Percentiles rank a stretch among this genome's conserved stretches.
These are phyloP conservation scores for Schizopygopsis malacanthus DNA, from an alignment of 2,797 vertebrate species.

Conservation along the genomic window DNA sequence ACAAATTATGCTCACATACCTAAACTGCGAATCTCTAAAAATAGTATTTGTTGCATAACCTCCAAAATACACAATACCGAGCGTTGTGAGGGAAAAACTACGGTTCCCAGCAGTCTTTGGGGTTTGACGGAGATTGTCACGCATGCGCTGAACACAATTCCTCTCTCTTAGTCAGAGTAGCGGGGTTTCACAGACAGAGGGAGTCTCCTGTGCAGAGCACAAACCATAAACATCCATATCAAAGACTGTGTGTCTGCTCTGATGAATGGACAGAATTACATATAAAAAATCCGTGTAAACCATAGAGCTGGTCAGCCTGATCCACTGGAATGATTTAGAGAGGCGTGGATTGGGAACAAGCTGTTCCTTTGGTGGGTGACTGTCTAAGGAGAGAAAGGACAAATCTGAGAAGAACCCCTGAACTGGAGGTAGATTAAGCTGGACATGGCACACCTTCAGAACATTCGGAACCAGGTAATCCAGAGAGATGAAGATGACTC, in stretches of 20 bases:
- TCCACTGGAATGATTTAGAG: constrained; percentile 39
- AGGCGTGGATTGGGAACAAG: constrained; percentile 22
- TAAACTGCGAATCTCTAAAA: background rate
- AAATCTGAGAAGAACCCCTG: constrained; percentile 9
- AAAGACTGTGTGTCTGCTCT: background rate
- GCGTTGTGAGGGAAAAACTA: constrained; percentile 36
- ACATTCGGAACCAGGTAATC: constrained; percentile 64
- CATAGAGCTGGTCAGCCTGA: background rate
- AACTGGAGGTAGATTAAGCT: constrained; percentile 47
- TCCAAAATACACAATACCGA: background rate
- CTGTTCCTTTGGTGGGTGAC: constrained; percentile 19
- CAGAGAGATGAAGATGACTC: background rate
- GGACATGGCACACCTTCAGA: constrained; percentile 62
- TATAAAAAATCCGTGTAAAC: background rate
- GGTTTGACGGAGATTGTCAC: constrained; percentile 6
- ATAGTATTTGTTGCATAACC: too few relatives aligned
- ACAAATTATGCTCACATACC: background rate
- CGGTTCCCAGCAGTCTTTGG: constrained; percentile 46
- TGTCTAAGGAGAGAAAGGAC: constrained; percentile 47
- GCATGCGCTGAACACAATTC: constrained; percentile 59
- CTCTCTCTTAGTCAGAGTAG: constrained; percentile 52
- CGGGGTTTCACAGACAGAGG: constrained; percentile 37
- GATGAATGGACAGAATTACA: constrained; percentile 1
- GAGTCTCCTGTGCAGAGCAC: constrained; percentile 48
- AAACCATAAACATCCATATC: constrained; percentile 45